Base-by-base conservation (phyloP, 2,113 vertebrate species). In the Thinocorus orbignyianus region DNA sequence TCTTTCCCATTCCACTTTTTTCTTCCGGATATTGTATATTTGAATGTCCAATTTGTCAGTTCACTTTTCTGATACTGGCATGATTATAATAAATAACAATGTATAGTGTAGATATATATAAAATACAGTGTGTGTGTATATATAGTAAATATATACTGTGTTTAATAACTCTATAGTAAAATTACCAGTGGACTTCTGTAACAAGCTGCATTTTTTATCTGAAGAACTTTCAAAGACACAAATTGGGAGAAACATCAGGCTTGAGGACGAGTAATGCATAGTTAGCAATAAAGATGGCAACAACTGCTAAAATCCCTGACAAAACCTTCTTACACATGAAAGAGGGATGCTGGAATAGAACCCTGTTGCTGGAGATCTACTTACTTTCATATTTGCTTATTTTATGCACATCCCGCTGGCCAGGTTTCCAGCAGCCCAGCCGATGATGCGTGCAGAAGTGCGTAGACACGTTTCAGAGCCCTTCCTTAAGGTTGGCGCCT, bases 41-140 rank as follows among this genome's bases (percentile, higher is more conserved):
- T 96, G 93, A 90, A 93, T 89, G 88, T 80, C 83, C 95, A 95
- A 96, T 97, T 92, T 97, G 95, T 90, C 77, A 80, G 93, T 93
- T 91, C 93, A 85, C 88, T 97, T 97, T 95, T 96, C 94, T 69
- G 33, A 93, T 95, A 86, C 61, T 81, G 62, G 80, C 60, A n/a
- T 54, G 80, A 88, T 93, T 90, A 81, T 58, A 82, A 94, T 90
- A 95, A 68, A 91, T 91, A 96, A 76, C 78, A 86, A 35, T 13
- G 5, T 52, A 80, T 30, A 58, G 13, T 23, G 23, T 17, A 30
- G 24, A 41, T 64, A 42, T 9, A 55, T 26, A 46, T 13, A 64
- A 41, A 62, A n/a, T 24, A 44, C 3, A n/a, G 15, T 12, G 15
- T n/a, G 33, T 31, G 7, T 69, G 2, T 46, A 3, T 25, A 17